Percentiles rank a stretch among this genome's conserved stretches.
phyloP scores from a whole-genome alignment of 2,888 invertebrate species.

The Drosophila subquinaria region DNA sequence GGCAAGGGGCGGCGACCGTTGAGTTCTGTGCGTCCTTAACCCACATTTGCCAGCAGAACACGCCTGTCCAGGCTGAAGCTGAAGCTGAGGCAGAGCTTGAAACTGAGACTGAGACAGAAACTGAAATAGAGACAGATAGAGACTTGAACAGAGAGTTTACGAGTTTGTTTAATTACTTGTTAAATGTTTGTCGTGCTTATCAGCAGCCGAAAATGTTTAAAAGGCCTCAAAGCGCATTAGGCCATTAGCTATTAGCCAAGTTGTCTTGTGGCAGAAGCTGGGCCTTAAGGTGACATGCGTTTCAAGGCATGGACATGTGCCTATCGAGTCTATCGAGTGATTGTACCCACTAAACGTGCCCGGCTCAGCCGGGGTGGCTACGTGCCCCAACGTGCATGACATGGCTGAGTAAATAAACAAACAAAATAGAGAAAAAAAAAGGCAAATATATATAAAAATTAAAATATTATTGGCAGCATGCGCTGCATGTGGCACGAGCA shows the following conservation, averaged over 20 bases:
- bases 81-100: constrained; percentile 30
- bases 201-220: constrained; percentile 61
- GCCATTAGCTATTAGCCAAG: constrained; percentile 59
- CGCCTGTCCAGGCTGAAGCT: constrained; percentile 45
- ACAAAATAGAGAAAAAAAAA: not conserved
- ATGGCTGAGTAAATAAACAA: constrained; percentile 22
- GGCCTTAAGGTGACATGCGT: constrained; percentile 55
- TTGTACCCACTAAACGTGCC: constrained; percentile 63
- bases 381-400: constrained; percentile 45
- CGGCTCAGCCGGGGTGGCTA: constrained; percentile 37
- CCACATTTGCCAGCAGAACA: constrained; percentile 58
- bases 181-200: constrained; percentile 77
- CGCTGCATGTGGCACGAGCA: constrained; percentile 73
- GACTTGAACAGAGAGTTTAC: constrained; percentile 39
- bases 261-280: constrained; percentile 15
- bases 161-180: constrained; percentile 78
- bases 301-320: constrained; percentile 30
- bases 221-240: constrained; percentile 34
- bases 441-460: constrained; percentile 52
- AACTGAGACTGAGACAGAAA: constrained; percentile 13
- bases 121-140: constrained; percentile 34
- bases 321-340: constrained; percentile 55
- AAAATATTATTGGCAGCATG: constrained; percentile 68
- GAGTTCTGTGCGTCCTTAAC: constrained; percentile 76
- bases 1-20: constrained; percentile 68